Evolutionary conservation across 2,888 invertebrate genomes (phyloP).

Genomic region (Suillia variegata): DNA sequence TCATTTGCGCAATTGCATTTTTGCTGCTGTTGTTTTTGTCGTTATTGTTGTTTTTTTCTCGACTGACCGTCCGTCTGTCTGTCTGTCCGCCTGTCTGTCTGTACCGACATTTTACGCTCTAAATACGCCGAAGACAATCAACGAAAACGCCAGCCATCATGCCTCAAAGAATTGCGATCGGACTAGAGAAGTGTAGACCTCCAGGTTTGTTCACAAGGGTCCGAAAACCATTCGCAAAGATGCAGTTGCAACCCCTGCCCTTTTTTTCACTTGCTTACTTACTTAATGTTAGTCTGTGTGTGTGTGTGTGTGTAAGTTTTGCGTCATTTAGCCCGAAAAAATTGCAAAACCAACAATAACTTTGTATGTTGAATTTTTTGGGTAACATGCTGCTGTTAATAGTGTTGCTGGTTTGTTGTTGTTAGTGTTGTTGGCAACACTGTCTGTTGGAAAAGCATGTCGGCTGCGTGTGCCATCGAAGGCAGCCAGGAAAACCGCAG

Average conservation of each 20-base stretch:
- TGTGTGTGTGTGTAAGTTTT: neutral
- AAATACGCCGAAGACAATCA: constrained; percentile 58
- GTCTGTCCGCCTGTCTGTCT: constrained; percentile 51
- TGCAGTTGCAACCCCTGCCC: constrained; percentile 6
- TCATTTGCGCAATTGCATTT: constrained; percentile 26
- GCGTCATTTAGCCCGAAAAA: neutral
- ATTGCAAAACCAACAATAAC: neutral
- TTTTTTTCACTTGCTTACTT: neutral
- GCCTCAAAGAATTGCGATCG: too few relatives aligned
- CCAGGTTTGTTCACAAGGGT: too few relatives aligned
- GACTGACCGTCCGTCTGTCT: too few relatives aligned
- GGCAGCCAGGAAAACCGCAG: neutral
- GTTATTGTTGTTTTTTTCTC: too few relatives aligned
- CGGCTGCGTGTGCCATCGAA: neutral
- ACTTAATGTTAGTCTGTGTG: too few relatives aligned
- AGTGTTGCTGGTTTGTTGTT: too few relatives aligned
- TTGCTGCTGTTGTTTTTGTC: too few relatives aligned
- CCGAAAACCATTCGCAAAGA: neutral
- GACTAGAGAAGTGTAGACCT: too few relatives aligned
- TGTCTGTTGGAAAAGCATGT: too few relatives aligned
- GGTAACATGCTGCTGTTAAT: neutral
- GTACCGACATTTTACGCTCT: constrained; percentile 59
- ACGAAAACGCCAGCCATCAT: constrained; percentile 37
- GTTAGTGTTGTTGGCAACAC: too few relatives aligned
- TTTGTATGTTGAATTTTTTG: neutral